Percentiles rank a stretch among this genome's conserved stretches.
These are phyloP conservation scores for Coccyzus lansbergi DNA, from an alignment of 2,797 vertebrate genomes.

Conservation along the genomic window DNA sequence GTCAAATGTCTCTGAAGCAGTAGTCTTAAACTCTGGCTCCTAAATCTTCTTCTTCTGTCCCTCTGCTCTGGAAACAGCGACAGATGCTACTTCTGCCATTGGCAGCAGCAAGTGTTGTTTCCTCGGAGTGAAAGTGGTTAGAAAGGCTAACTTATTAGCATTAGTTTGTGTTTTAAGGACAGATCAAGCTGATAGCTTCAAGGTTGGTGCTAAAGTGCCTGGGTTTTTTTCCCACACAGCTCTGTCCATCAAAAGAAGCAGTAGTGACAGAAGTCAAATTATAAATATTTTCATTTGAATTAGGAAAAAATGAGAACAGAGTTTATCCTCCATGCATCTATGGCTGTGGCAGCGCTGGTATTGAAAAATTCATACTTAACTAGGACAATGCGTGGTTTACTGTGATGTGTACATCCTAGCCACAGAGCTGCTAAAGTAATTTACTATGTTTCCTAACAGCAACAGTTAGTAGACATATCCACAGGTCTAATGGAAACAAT, in stretches of 20 bases:
- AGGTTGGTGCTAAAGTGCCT: neutral
- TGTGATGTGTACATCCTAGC: neutral
- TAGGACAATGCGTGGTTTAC: neutral
- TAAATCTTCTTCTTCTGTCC: neutral
- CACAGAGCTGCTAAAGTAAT: neutral
- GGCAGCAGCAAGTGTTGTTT: neutral
- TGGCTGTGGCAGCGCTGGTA: neutral
- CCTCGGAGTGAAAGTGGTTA: neutral
- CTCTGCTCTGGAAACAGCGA: neutral
- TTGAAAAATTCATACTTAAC: neutral
- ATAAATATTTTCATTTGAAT: neutral
- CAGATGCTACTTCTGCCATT: neutral
- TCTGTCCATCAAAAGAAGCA: neutral
- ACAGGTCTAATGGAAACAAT: neutral
- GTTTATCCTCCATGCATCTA: neutral
- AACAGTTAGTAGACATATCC: neutral
- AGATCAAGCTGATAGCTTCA: neutral
- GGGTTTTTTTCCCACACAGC: neutral
- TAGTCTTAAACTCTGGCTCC: neutral
- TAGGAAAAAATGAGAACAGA: neutral
- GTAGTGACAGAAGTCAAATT: neutral
- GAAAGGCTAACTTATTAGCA: neutral
- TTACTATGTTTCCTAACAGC: neutral
- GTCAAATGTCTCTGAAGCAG: neutral
- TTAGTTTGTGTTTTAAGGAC: neutral